Evolutionary conservation across 2,888 invertebrate genomes (phyloP), one percentile per base, ranked within the genome.

Genomic region (Ischnura elegans): DNA sequence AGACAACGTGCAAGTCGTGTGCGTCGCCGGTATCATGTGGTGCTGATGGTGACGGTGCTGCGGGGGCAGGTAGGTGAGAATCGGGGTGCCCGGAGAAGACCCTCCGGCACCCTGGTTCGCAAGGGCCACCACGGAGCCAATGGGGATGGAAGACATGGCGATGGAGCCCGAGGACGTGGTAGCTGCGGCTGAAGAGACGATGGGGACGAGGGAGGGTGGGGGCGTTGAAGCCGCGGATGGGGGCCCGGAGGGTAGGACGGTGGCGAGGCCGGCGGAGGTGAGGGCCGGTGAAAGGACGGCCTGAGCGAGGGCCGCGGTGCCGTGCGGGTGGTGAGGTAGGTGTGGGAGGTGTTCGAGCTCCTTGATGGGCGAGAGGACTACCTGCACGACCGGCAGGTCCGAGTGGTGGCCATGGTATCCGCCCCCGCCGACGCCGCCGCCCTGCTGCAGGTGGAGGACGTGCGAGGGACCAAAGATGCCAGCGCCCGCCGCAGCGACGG

Each of bases 341-440:
- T 87, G 97, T 0, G 98, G 98, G 66, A 97, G 97, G 94, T 98
- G 97, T 95, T 98, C 98, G 94, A 98, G 96, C 96, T 98, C 98
- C 95, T 98, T 98, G 94, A 98, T 98, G 0, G 98, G 98, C 2
- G 98, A 98, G 29, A 98, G 96, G 84, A 98, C 97, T 47, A 98
- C 98, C 95, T 98, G 97, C 3, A 98, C 97, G 66, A 98, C 97
- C 3, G 98, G 97, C 87, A 97, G 97, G 95, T 98, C 98, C 94
- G 97, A 97, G 95, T 94, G 93, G 84, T 94, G 87, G 0, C 51
- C 93, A 51, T 87, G 85, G 66, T 87, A 90, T 29, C 66, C 66
- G 55, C 66, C 85, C 10, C 84, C 46, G 25, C 45, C 94, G 94
- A 95, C 94, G 95, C 95, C 95, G 95, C 95, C 6, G 96, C 95